Evolutionary conservation across 30 jellyfish, hydroid and myxozoan genomes (phyloP).

Genomic region (Rhopilema esculentum): DNA sequence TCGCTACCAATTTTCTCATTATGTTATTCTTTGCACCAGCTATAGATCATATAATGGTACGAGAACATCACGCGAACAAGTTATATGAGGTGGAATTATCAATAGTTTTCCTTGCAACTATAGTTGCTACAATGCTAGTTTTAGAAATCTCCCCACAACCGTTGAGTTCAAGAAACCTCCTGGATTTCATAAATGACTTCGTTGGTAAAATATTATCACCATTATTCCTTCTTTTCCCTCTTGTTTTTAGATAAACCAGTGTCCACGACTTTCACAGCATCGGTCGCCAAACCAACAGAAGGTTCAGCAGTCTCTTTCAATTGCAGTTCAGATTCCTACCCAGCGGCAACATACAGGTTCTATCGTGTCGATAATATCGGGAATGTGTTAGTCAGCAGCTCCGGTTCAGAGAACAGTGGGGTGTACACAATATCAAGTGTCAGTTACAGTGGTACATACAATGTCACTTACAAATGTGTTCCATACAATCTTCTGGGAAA

Average conservation of each 20-base stretch:
- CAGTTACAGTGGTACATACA: background rate
- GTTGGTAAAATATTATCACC: background rate
- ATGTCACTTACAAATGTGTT: conserved; percentile 51
- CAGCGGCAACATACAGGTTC: conserved; percentile 36
- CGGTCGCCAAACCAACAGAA: conserved; percentile 12
- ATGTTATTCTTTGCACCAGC: no score
- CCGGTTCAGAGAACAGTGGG: no score
- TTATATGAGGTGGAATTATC: no score
- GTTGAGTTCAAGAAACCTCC: no score
- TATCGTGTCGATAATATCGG: background rate
- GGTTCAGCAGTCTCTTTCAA: conserved; percentile 14
- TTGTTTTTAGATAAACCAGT: conserved; percentile 26
- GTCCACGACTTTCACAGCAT: conserved; percentile 6
- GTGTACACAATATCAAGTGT: no score
- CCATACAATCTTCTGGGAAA: conserved; percentile 57
- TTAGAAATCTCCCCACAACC: no score
- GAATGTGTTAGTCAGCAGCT: conserved; percentile 6
- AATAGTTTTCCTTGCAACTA: no score
- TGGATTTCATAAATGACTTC: background rate
- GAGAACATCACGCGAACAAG: no score
- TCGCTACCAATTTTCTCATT: no score
- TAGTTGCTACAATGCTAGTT: no score
- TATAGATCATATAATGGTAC: no score
- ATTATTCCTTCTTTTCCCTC: background rate
- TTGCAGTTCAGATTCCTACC: conserved; percentile 22